Evolutionary conservation across 1,140 invertebrate genomes (phyloP).

Genomic region (Homalodisca vitripennis): DNA sequence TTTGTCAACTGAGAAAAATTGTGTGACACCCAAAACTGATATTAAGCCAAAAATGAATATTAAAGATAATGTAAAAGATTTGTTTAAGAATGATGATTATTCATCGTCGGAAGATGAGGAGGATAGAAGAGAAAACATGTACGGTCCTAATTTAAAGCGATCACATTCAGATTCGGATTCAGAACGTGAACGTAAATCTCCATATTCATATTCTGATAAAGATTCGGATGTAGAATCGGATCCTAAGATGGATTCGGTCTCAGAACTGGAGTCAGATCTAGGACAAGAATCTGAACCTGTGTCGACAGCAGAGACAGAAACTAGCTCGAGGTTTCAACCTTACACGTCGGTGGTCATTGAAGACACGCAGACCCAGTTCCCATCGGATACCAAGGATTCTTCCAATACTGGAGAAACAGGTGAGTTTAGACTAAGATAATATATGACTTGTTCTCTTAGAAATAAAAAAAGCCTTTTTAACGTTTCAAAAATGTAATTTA

Average conservation of each 20-base stretch:
- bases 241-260: not conserved
- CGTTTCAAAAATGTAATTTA: no score
- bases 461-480: no score
- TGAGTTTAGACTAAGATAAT: no score
- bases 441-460: no score
- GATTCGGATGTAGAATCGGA: not conserved
- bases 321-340: not conserved
- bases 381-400: not conserved
- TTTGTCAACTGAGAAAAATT: not conserved
- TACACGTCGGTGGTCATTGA: not conserved
- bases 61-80: slow-evolving; percentile 1
- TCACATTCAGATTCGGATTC: slow-evolving; percentile 10
- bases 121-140: not conserved
- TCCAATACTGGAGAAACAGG: not conserved
- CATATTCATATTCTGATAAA: not conserved
- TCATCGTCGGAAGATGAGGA: slow-evolving; percentile 13
- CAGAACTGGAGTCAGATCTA: not conserved
- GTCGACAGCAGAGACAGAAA: not conserved
- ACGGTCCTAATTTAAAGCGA: not conserved
- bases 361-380: slow-evolving; percentile 8
- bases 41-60: not conserved
- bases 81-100: slow-evolving; percentile 18
- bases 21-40: not conserved
- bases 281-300: slow-evolving; percentile 1
- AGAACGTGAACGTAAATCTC: not conserved